Percentiles rank a stretch among this genome's conserved stretches.
Conservation (phyloP, 2,797 vertebrate species). For the Lithobates sylvaticus region DNA sequence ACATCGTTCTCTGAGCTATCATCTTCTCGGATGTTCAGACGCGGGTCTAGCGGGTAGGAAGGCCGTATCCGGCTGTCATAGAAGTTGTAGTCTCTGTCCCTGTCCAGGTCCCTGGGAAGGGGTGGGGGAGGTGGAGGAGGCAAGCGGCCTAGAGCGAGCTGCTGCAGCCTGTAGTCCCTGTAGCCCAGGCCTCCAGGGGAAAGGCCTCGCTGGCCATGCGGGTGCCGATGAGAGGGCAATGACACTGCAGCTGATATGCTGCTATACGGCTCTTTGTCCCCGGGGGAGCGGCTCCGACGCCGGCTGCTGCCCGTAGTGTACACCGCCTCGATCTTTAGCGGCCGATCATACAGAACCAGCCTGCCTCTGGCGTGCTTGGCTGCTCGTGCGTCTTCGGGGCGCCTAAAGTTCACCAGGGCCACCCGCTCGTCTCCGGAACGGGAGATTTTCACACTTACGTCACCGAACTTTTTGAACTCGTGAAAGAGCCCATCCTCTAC, state of each 20-base stretch:
- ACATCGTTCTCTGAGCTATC: conserved; percentile 96
- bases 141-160: conserved; percentile 90
- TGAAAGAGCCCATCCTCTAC: conserved; percentile 98
- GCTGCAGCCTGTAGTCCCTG: conserved; percentile 94
- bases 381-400: conserved; percentile 92
- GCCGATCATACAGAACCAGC: conserved; percentile 94
- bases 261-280: conserved; percentile 84
- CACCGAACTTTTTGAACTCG: conserved; percentile 97
- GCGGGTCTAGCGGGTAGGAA: conserved; percentile 84
- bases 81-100: conserved; percentile 89
- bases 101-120: conserved; percentile 90
- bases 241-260: conserved; percentile 70
- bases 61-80: conserved; percentile 91
- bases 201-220: conserved; percentile 85
- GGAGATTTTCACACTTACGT: conserved; percentile 94
- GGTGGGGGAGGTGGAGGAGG: conserved; percentile 93
- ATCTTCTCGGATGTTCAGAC: conserved; percentile 89
- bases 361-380: conserved; percentile 93
- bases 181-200: conserved; percentile 92
- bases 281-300: conserved; percentile 87
- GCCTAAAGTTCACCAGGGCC: conserved; percentile 94
- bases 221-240: conserved; percentile 79
- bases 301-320: conserved; percentile 72
- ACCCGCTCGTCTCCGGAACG: conserved; percentile 88
- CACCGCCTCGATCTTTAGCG: conserved; percentile 94